Evolutionary conservation across 2,888 invertebrate species (phyloP).

Genomic region (Brachypalpus laphriformis): DNA sequence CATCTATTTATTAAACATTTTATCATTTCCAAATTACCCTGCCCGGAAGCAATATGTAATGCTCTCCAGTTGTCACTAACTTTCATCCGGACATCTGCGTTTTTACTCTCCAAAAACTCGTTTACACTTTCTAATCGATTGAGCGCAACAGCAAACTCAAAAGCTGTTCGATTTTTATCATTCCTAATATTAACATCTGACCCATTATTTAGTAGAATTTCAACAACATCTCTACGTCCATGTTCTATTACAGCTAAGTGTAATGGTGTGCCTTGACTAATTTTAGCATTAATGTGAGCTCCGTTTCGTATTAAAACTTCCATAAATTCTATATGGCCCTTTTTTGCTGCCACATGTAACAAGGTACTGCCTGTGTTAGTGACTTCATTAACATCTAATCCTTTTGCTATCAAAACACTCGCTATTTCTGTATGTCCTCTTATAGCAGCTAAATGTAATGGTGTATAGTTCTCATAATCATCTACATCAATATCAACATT

Average conservation of each 20-base stretch:
- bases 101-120: constrained; percentile 35
- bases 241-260: constrained; percentile 5
- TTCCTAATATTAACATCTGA: constrained; percentile 44
- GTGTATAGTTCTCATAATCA: neutral
- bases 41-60: constrained; percentile 28
- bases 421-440: constrained; percentile 1
- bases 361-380: neutral
- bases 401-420: neutral
- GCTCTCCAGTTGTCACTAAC: neutral
- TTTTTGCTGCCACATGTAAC: neutral
- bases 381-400: neutral
- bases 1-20: constrained; percentile 10
- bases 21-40: constrained; percentile 29
- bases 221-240: constrained; percentile 43
- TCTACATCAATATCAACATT: neutral
- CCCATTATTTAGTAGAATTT: constrained; percentile 64
- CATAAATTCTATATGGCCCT: constrained; percentile 8
- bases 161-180: constrained; percentile 10
- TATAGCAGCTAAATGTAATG: neutral
- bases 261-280: constrained; percentile 1
- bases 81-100: neutral
- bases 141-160: constrained; percentile 31
- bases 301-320: constrained; percentile 27
- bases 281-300: constrained; percentile 36
- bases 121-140: constrained; percentile 35